Evolutionary conservation across 2,113 vertebrate genomes (phyloP).

Genomic region (Saccopteryx leptura): DNA sequence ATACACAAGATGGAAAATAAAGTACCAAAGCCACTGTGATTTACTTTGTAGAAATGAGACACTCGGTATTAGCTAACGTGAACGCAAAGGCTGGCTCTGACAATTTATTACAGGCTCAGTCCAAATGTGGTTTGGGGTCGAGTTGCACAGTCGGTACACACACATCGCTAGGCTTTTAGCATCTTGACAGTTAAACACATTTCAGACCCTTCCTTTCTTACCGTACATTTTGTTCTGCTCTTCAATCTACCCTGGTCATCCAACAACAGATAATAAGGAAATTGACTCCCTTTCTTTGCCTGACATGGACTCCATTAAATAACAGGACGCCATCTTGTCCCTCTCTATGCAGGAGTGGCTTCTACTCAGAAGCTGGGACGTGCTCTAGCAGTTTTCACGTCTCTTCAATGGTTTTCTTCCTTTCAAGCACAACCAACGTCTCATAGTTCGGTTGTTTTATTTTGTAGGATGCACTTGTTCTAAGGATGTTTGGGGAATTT

Average conservation of each 20-base stretch:
- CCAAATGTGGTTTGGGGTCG: slow-evolving; percentile 85
- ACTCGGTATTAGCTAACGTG: slow-evolving; percentile 93
- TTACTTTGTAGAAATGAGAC: slow-evolving; percentile 95
- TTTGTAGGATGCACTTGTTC: background rate
- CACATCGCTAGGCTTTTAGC: slow-evolving; percentile 18
- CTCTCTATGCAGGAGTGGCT: background rate
- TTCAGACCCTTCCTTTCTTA: slow-evolving; percentile 52
- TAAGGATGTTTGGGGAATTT: background rate
- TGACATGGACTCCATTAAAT: background rate
- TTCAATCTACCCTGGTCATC: slow-evolving; percentile 44
- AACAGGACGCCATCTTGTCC: background rate
- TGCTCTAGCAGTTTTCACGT: background rate
- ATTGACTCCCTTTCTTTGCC: background rate
- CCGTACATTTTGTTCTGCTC: background rate
- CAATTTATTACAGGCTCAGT: slow-evolving; percentile 91
- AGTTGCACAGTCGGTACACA: slow-evolving; percentile 79
- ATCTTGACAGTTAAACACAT: slow-evolving; percentile 16
- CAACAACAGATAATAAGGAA: background rate
- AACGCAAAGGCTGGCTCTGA: slow-evolving; percentile 89
- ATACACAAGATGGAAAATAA: slow-evolving; percentile 95
- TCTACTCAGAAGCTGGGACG: background rate
- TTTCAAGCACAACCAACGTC: background rate
- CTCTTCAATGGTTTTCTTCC: background rate
- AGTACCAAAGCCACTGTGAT: slow-evolving; percentile 92
- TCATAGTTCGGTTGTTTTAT: background rate